A percentile compares a stretch with the other conserved stretches of the same genome.
These are phyloP conservation scores for Cinclus mexicanus DNA, from an alignment of 2,113 vertebrate species.

Conservation along the genomic window DNA sequence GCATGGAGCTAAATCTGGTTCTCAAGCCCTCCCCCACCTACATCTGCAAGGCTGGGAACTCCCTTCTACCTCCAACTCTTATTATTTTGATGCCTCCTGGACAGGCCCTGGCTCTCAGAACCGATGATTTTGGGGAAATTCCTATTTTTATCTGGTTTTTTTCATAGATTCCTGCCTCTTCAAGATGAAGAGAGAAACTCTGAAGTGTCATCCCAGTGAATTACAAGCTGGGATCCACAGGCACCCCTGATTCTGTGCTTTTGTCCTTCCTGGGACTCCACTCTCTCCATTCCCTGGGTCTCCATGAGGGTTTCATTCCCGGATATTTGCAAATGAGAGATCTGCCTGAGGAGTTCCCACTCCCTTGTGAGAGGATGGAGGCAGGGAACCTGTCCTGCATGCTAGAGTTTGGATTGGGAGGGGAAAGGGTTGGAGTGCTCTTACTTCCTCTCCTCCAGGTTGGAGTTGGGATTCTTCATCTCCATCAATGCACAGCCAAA, in stretches of 20 bases:
- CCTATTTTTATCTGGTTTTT: neutral
- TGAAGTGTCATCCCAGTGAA: neutral
- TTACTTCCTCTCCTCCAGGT: conserved; percentile 93
- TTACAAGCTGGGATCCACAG: neutral
- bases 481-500: conserved; percentile 95
- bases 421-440: conserved; percentile 3
- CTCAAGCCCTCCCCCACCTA: neutral
- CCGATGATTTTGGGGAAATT: neutral
- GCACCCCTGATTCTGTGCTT: neutral
- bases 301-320: neutral
- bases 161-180: neutral
- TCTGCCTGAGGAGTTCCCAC: neutral
- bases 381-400: neutral
- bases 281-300: neutral
- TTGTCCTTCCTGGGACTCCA: neutral
- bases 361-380: neutral
- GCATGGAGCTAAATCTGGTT: neutral
- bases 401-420: neutral
- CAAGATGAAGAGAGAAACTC: neutral
- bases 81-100: neutral
- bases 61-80: neutral
- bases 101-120: neutral
- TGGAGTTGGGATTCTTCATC: conserved; percentile 92
- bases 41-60: neutral
- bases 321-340: neutral